phyloP scores from a whole-genome alignment of 2,888 invertebrate genomes.

The Gastracanthus pulcherrimus region DNA sequence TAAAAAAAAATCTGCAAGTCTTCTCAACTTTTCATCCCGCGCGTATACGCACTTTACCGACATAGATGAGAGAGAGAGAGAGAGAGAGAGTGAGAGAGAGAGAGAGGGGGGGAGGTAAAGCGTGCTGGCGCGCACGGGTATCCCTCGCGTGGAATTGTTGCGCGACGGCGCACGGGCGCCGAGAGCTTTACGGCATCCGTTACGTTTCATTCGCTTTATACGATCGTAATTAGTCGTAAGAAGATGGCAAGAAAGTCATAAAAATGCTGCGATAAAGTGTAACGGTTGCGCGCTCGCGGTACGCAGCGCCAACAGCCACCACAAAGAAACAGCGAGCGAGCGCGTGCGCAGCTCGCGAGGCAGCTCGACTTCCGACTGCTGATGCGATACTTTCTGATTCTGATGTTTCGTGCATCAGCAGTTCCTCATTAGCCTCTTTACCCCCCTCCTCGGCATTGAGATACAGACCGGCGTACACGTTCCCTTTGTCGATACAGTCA shows the following conservation, averaged over 20 bases:
- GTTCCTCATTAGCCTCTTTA: neutral
- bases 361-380: neutral
- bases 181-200: neutral
- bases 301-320: neutral
- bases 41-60: too few relatives aligned
- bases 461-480: too few relatives aligned
- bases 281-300: neutral
- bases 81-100: too few relatives aligned
- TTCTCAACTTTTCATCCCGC: neutral
- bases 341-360: neutral
- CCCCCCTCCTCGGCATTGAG: neutral
- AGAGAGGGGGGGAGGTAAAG: too few relatives aligned
- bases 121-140: too few relatives aligned
- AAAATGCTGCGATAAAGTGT: conserved; percentile 22
- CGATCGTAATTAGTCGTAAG: conserved; percentile 23
- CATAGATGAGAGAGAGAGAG: too few relatives aligned
- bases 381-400: conserved; percentile 17
- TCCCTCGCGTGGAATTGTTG: too few relatives aligned
- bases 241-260: conserved; percentile 22
- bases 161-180: too few relatives aligned
- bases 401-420: neutral
- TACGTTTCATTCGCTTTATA: conserved; percentile 31
- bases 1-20: neutral
- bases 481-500: too few relatives aligned
- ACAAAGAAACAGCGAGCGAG: neutral